These are phyloP conservation scores for Pemphredon lugubris DNA, from an alignment of 2,888 invertebrate genomes.

Conservation along the genomic window DNA sequence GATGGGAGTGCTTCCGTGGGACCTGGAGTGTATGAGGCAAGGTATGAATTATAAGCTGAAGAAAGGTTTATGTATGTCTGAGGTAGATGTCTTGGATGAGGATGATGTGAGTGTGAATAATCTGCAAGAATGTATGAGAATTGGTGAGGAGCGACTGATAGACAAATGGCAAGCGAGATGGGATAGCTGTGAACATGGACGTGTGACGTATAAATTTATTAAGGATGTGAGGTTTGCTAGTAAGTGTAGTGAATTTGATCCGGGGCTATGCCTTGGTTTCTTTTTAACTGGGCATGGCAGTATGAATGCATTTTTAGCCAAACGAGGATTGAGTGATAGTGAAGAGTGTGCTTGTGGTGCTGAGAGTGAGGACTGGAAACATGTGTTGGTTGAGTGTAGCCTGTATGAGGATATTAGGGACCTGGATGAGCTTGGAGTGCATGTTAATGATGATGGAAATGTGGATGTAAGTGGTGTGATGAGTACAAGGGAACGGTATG, in stretches of 20 bases:
- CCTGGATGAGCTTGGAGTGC: constrained; percentile 4
- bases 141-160: background rate
- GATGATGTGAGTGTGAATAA: background rate
- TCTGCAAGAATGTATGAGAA: background rate
- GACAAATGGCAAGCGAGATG: constrained; percentile 15
- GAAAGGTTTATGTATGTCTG: background rate
- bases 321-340: background rate
- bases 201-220: constrained; percentile 14
- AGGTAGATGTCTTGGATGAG: background rate
- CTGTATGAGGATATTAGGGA: background rate
- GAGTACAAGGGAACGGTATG: background rate
- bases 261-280: background rate
- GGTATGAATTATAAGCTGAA: background rate
- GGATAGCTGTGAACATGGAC: constrained; percentile 1
- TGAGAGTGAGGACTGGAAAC: constrained; percentile 2
- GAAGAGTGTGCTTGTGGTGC: constrained; percentile 4
- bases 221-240: constrained; percentile 6
- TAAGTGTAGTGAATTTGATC: background rate
- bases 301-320: constrained; percentile 9
- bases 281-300: background rate
- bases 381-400: constrained; percentile 5
- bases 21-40: constrained; percentile 35
- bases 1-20: constrained; percentile 44
- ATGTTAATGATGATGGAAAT: background rate
- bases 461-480: background rate